phyloP scores from a whole-genome alignment of 2,888 invertebrate species.

The Endotricha flammealis region DNA sequence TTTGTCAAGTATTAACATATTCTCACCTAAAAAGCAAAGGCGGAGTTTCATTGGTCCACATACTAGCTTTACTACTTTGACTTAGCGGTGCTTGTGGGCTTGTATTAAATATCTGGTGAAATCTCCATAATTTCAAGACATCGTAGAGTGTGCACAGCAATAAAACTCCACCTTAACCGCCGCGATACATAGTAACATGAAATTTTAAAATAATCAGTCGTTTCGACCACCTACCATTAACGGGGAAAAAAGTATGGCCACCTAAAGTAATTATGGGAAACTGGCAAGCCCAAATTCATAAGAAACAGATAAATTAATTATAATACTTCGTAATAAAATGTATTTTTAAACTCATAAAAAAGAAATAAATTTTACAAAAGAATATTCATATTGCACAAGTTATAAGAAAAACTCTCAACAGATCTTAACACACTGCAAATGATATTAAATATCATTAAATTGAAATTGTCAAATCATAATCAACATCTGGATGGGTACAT shows the following conservation, averaged over 20 bases:
- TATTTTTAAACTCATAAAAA: conserved; percentile 25
- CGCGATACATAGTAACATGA: neutral
- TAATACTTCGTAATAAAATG: conserved; percentile 15
- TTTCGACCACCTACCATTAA: conserved; percentile 46
- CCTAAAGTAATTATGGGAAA: neutral
- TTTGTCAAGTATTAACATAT: no score
- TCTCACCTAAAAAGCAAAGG: no score
- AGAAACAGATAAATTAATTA: conserved; percentile 6
- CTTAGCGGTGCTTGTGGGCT: no score
- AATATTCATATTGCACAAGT: conserved; percentile 51
- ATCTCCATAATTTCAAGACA: no score
- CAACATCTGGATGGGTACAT: conserved; percentile 21
- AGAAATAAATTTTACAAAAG: conserved; percentile 21
- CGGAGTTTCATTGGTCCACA: no score
- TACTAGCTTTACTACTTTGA: no score
- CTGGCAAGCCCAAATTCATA: conserved; percentile 4
- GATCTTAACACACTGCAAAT: conserved; percentile 52
- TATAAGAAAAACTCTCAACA: conserved; percentile 37
- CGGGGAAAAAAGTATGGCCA: conserved; percentile 11
- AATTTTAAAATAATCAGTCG: conserved; percentile 41
- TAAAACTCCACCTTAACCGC: no score
- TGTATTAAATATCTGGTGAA: no score
- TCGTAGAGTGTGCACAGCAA: no score
- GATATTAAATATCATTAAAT: conserved; percentile 69
- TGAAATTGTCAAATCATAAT: conserved; percentile 26